A percentile compares a stretch with the other conserved stretches of the same genome.
Evolutionary conservation across 2,888 invertebrate genomes (phyloP).

Genomic region (Pandemis heparana): DNA sequence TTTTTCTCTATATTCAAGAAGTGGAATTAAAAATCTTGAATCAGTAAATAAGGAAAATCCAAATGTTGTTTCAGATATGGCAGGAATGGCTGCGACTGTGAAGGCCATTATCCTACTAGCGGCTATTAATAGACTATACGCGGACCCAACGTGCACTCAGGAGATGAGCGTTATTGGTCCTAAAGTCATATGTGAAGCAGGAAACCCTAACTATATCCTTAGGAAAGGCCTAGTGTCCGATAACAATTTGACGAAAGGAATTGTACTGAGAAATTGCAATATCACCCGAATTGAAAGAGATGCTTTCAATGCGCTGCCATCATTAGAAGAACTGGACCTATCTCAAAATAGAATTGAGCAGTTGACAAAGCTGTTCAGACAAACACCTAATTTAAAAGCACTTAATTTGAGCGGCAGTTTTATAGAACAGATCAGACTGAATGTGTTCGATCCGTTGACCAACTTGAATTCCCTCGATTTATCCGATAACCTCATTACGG

Average conservation of each 20-base stretch:
- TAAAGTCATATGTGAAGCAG: conserved; percentile 24
- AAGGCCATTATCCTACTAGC: conserved; percentile 2
- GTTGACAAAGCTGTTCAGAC: conserved; percentile 2
- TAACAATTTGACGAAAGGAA: conserved; percentile 11
- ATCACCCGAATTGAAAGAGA: conserved; percentile 24
- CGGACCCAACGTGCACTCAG: conserved; percentile 16
- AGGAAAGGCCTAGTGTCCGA: conserved; percentile 26
- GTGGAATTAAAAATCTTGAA: background rate
- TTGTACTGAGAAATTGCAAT: conserved; percentile 26
- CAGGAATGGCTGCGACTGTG: conserved; percentile 1
- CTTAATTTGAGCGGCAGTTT: conserved; percentile 29
- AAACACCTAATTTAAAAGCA: conserved; percentile 26
- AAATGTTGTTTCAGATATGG: conserved; percentile 29
- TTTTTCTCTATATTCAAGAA: too few relatives aligned
- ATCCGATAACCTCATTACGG: conserved; percentile 54
- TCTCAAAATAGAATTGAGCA: conserved; percentile 15
- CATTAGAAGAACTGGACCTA: conserved; percentile 30
- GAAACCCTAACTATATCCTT: conserved; percentile 6
- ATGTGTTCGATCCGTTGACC: conserved; percentile 14
- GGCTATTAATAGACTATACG: conserved; percentile 9
- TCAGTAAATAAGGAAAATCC: conserved; percentile 32
- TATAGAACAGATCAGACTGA: conserved; percentile 23
- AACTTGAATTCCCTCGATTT: conserved; percentile 26
- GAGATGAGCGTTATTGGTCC: conserved; percentile 12
- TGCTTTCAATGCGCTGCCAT: conserved; percentile 19